A percentile compares a stretch with the other conserved stretches of the same genome.
Evolutionary conservation across 2,888 invertebrate species (phyloP).

Genomic region (Alsophila aescularia): DNA sequence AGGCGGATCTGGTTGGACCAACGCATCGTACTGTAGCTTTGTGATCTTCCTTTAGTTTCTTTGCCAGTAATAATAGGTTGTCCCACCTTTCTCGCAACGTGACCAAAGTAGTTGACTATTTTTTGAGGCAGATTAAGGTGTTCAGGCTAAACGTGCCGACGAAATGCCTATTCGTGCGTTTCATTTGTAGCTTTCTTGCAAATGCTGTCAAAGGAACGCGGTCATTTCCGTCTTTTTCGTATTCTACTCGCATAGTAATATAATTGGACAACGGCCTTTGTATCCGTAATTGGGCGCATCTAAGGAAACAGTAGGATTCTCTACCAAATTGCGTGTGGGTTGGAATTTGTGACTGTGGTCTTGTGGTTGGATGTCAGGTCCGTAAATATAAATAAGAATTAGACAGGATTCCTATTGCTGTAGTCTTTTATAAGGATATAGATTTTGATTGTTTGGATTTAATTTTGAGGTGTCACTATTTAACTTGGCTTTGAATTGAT

Average conservation of each 20-base stretch:
- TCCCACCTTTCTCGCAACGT: no score
- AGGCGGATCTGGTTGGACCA: no score
- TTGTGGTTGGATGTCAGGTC: constrained; percentile 4
- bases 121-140: no score
- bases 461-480: no score
- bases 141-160: not conserved
- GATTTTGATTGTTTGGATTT: no score
- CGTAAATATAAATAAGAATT: not conserved
- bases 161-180: not conserved
- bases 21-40: no score
- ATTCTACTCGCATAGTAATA: constrained; percentile 15
- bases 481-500: no score
- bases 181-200: not conserved
- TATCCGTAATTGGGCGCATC: constrained; percentile 13
- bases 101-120: no score
- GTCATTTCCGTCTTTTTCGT: constrained; percentile 9
- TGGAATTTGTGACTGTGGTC: constrained; percentile 7
- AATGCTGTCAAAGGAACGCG: not conserved
- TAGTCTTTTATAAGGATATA: no score
- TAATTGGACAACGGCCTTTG: constrained; percentile 17
- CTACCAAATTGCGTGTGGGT: constrained; percentile 8
- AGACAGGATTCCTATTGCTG: no score
- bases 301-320: constrained; percentile 2
- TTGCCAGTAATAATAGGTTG: no score
- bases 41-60: no score